Base-by-base conservation (phyloP, 2,888 invertebrate genomes). In the Eristalis pertinax region DNA sequence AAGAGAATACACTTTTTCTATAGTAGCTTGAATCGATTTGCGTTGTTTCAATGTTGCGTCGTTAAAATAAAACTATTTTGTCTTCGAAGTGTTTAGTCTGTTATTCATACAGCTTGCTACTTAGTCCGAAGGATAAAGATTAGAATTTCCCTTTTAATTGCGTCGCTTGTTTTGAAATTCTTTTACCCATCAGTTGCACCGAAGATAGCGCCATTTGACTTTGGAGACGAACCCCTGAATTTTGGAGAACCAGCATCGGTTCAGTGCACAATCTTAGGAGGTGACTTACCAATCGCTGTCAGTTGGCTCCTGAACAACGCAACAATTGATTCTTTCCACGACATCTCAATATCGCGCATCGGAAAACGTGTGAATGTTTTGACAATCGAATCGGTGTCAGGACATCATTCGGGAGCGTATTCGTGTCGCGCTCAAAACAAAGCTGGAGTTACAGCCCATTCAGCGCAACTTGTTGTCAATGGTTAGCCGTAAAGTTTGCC, bases 391-490 rank as follows among this genome's bases (percentile, higher is more conserved):
- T 93, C 94, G 8, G 94, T 94, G 58, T 92, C 94, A 80, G 94
- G 94, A 2, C 92, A 94, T 84, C 95, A 95, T 90, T 94, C 94
- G 63, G 96, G 96, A 65, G 94, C 95, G 89, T 96, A 96, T 92
- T 96, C 96, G 86, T 97, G 96, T 92, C 94, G 94, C 88, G 96
- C 95, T 38, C 93, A 93, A 90, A 96, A 96, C 92, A 93, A 93
- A 88, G 96, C 95, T 65, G 96, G 95, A 74, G 41, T 91, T 1
- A 91, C 94, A 69, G 94, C 94, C 50, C 94, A 95, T 90, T 94
- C 94, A 77, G 95, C 95, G 89, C 93, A 94, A 91, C 92, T 95
- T 90, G 93, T 95, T 91, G 94, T 95, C 91, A 94, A 95, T 94
- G 94, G 95, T 93, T 92, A 90, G 91, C 0, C 89, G 19, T 19